A percentile compares a stretch with the other conserved stretches of the same genome.
Conservation (phyloP, 2,797 vertebrate species). For the Miichthys miiuy region DNA sequence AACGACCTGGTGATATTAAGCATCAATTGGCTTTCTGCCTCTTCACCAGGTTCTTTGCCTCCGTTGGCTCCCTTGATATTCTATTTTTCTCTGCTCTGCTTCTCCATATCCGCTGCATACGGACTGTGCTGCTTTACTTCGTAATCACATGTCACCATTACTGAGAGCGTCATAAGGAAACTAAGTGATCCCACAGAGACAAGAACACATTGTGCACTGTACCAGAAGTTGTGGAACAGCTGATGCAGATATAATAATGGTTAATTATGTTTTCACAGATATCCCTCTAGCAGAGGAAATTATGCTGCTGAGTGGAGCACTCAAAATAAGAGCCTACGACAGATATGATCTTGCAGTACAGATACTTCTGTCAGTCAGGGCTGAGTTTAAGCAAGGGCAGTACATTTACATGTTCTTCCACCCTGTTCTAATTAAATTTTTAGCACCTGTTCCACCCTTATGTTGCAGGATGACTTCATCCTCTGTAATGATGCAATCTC, state of each 20-base stretch:
- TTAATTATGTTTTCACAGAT: conserved; percentile 45
- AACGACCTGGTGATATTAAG: conserved; percentile 74
- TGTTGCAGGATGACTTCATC: conserved; percentile 88
- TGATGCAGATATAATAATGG: conserved; percentile 28
- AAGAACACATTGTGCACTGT: conserved; percentile 12
- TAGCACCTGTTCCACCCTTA: conserved; percentile 81
- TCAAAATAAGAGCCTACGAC: conserved; percentile 4
- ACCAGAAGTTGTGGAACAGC: conserved; percentile 33
- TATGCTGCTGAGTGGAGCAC: conserved; percentile 13
- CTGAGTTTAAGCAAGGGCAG: conserved; percentile 44
- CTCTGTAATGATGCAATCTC: conserved; percentile 84
- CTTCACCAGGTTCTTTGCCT: conserved; percentile 55
- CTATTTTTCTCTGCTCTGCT: conserved; percentile 38
- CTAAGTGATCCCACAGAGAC: conserved; percentile 50
- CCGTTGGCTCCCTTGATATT: conserved; percentile 53
- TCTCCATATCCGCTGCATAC: conserved; percentile 28
- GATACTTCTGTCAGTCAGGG: conserved; percentile 41
- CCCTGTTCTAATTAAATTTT: conserved; percentile 81
- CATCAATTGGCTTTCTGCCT: conserved; percentile 69
- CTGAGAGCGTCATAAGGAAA: conserved; percentile 39
- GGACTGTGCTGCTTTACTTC: conserved; percentile 19
- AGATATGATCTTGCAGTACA: conserved; percentile 37
- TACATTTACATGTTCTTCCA: conserved; percentile 70
- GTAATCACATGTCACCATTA: conserved; percentile 34
- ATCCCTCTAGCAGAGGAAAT: conserved; percentile 25